A percentile compares a stretch with the other conserved stretches of the same genome.
Evolutionary conservation across 2,113 vertebrate species (phyloP).

Genomic region (Amblyopsis rosae): DNA sequence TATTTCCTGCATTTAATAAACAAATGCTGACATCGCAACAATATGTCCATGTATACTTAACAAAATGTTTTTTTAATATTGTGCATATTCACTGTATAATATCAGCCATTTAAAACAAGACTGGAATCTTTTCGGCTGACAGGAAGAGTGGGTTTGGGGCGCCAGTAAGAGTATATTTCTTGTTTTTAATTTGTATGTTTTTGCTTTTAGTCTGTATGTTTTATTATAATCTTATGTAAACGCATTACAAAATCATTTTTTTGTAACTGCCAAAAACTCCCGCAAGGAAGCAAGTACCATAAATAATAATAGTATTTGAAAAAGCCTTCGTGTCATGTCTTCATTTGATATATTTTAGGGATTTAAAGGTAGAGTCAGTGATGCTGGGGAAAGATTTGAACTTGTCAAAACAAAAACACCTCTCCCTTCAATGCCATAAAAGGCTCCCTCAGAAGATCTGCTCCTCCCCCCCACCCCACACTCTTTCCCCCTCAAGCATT

Average conservation of each 20-base stretch:
- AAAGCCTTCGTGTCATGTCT: constrained; percentile 43
- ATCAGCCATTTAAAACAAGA: constrained; percentile 19
- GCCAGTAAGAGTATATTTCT: constrained; percentile 22
- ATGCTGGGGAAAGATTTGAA: too few relatives aligned
- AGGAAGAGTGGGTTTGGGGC: constrained; percentile 7
- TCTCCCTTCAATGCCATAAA: too few relatives aligned
- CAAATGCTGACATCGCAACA: background rate
- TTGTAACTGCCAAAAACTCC: constrained; percentile 41
- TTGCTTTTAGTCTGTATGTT: constrained; percentile 24
- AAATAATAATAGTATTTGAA: constrained; percentile 71
- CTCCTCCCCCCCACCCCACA: too few relatives aligned
- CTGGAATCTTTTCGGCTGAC: constrained; percentile 25
- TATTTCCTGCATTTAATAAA: constrained; percentile 3
- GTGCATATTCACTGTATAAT: constrained; percentile 19
- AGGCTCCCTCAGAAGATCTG: too few relatives aligned
- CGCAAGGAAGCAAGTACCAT: constrained; percentile 54
- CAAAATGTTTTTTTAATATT: constrained; percentile 3
- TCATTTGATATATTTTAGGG: constrained; percentile 35
- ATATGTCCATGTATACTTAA: background rate
- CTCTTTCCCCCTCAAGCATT: too few relatives aligned
- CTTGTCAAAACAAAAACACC: too few relatives aligned
- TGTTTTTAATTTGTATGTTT: constrained; percentile 13
- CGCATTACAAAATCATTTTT: constrained; percentile 8
- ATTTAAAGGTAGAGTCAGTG: background rate
- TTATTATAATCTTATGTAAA: constrained; percentile 13